A percentile compares a stretch with the other conserved stretches of the same genome.
These are phyloP conservation scores for Eupeodes latifasciatus DNA, from an alignment of 2,888 invertebrate species.

Conservation along the genomic window DNA sequence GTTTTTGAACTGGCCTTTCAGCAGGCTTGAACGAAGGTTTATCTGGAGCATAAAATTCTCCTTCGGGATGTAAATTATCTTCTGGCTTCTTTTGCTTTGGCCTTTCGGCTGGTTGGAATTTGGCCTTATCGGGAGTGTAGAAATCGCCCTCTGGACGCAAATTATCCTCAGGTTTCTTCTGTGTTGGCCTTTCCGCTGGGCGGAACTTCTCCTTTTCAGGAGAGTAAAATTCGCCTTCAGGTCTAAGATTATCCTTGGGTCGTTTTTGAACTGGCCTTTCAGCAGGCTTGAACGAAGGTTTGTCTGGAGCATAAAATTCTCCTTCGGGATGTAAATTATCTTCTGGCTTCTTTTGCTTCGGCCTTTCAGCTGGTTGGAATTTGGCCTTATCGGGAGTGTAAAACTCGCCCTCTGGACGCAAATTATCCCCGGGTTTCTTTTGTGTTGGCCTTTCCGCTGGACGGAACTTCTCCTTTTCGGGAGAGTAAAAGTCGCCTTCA, in stretches of 20 bases:
- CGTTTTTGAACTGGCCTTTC: slow-evolving; percentile 85
- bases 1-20: slow-evolving; percentile 84
- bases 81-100: slow-evolving; percentile 84
- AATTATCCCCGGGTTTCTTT: slow-evolving; percentile 85
- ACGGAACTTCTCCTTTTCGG: slow-evolving; percentile 80
- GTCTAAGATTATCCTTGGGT: slow-evolving; percentile 86
- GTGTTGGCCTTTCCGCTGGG: slow-evolving; percentile 84
- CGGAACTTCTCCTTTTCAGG: slow-evolving; percentile 84
- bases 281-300: slow-evolving; percentile 83
- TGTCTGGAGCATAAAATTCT: slow-evolving; percentile 85
- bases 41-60: slow-evolving; percentile 56
- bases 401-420: slow-evolving; percentile 87
- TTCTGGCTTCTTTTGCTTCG: slow-evolving; percentile 82
- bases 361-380: slow-evolving; percentile 81
- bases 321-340: slow-evolving; percentile 86
- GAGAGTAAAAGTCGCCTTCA: slow-evolving; percentile 83
- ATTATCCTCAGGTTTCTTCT: slow-evolving; percentile 82
- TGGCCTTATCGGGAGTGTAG: slow-evolving; percentile 83
- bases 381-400: slow-evolving; percentile 83
- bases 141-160: slow-evolving; percentile 86
- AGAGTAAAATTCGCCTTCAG: slow-evolving; percentile 86
- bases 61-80: slow-evolving; percentile 47
- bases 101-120: slow-evolving; percentile 84
- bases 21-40: slow-evolving; percentile 81
- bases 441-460: slow-evolving; percentile 81